Base-by-base conservation (phyloP, 2,113 vertebrate genomes). In the Ptilorrhoa leucosticta region DNA sequence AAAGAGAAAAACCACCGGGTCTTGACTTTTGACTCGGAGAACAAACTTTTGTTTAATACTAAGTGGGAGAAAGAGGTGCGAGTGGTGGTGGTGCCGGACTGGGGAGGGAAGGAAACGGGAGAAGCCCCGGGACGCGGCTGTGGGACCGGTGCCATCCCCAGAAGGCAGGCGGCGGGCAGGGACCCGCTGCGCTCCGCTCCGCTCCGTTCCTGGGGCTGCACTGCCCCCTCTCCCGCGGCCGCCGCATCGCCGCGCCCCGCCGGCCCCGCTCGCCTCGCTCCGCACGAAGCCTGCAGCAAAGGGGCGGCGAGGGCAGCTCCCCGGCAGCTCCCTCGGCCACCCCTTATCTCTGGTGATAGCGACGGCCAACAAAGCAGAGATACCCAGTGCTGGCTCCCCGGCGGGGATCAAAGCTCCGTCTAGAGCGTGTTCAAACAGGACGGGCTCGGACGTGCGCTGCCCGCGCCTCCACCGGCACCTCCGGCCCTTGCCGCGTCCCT, bases 161-260 rank as follows among this genome's bases (percentile, higher is more conserved):
- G 61, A 45, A 58, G 57, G 65, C 21, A 11, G 72, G 37, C 35
- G 19, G 45, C 33, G 7, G 39, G 76, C 87, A 61, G 87, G 23
- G 33, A 37, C 22, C 37, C 9, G 33, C 35, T 24, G 39, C 4
- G 21, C 24, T 28, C 24, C 45, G 30, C 13, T 26, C 33, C 47
- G 4, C 27, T 83, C 79, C 58, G 89, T 98, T 97, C 89, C 95
- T 98, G 97, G 97, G 98, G 97, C 96, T 90, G 85, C 95, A 98
- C 83, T 97, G 98, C 98, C 98, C 97, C 98, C 98, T 98, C 89
- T 94, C 93, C 81, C 71, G 73, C 91, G 45, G 24, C 64, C 23
- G 89, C 75, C 7, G 45, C 65, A 69, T 76, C 70, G 70, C 70
- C 70, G 94, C 71, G 58, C 63, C 79, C 60, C 40, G 48, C 42